Conservation (phyloP, 2,113 vertebrate genomes). For the Stegostoma tigrinum region DNA sequence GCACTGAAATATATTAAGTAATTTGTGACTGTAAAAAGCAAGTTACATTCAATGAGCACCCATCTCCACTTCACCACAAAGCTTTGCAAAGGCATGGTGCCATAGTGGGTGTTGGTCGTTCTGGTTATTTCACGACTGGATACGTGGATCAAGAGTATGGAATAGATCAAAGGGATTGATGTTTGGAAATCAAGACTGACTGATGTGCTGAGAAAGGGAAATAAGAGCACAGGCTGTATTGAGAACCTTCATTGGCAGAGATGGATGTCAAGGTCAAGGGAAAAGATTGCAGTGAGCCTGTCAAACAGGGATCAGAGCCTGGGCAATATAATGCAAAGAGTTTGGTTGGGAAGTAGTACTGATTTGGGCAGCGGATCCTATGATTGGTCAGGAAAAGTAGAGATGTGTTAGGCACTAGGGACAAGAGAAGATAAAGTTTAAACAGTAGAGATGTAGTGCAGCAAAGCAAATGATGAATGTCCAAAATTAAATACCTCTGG, state of each 20-base stretch:
- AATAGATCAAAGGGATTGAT: neutral
- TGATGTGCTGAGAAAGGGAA: neutral
- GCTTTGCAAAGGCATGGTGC: neutral
- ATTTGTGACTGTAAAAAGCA: neutral
- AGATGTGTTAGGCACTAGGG: neutral
- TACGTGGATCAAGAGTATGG: neutral
- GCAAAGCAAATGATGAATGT: neutral
- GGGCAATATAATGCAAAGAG: neutral
- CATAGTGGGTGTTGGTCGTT: neutral
- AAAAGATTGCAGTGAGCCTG: neutral
- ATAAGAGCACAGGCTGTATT: neutral
- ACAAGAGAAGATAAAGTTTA: neutral
- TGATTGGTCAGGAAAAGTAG: neutral
- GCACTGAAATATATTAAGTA: neutral
- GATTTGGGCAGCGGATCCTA: neutral
- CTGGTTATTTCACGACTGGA: neutral
- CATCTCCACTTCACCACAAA: neutral
- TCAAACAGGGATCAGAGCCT: neutral
- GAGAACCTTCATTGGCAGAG: neutral
- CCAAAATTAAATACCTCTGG: neutral
- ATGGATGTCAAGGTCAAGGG: neutral
- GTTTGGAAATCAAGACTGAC: neutral
- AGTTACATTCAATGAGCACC: neutral
- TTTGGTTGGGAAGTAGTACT: neutral
- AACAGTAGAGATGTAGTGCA: neutral